These are phyloP conservation scores for Stictonetta naevosa DNA, from an alignment of 2,113 vertebrate species.

Conservation along the genomic window DNA sequence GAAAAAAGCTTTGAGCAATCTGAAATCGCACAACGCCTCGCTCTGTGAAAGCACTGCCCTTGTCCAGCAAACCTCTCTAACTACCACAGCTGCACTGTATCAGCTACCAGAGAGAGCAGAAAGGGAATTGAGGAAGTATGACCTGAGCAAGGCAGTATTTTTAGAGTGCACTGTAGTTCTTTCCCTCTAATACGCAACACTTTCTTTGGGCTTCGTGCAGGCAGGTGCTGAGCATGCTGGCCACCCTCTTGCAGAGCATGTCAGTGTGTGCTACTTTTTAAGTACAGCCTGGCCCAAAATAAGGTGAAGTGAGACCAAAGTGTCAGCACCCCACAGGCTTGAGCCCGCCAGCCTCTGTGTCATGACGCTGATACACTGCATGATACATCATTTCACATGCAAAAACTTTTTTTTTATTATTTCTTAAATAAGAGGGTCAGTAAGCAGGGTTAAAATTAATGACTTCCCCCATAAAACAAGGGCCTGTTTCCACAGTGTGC, in stretches of 20 bases:
- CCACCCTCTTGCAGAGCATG: background rate
- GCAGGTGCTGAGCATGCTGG: fast-evolving
- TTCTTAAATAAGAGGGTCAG: background rate
- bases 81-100: background rate
- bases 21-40: background rate
- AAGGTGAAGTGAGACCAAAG: background rate
- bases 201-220: background rate
- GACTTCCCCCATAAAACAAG: background rate
- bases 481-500: background rate
- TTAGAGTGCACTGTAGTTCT: background rate
- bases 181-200: background rate
- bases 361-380: background rate
- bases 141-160: background rate
- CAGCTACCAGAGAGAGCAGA: background rate
- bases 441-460: background rate
- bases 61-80: background rate
- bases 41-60: background rate
- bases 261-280: background rate
- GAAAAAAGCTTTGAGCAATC: constrained; percentile 37
- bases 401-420: background rate
- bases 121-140: background rate
- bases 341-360: background rate
- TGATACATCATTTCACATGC: background rate
- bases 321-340: background rate
- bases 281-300: background rate